phyloP scores from a whole-genome alignment of 2,113 vertebrate species.

The Physeter macrocephalus region DNA sequence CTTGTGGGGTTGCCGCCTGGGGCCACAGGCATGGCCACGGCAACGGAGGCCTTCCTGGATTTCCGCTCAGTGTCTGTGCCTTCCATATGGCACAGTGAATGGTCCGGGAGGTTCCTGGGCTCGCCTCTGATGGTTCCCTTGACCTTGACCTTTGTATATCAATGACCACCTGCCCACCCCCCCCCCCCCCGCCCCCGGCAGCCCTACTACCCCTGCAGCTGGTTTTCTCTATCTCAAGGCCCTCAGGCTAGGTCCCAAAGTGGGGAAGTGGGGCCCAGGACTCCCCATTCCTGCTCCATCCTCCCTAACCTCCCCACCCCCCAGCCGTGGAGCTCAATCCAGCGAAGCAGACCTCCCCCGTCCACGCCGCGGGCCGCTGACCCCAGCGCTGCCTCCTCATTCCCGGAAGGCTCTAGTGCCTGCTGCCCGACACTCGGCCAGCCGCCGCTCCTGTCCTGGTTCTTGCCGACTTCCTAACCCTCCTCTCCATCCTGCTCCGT shows the following conservation, averaged over 20 bases:
- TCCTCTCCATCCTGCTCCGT: background rate
- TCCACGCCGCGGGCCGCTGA: rapidly evolving
- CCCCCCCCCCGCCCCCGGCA: too few species aligned
- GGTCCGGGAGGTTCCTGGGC: rapidly evolving
- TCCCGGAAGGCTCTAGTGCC: background rate
- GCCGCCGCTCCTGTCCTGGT: background rate
- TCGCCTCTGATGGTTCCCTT: background rate
- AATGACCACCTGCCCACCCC: too few species aligned
- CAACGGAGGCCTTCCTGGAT: rapidly evolving
- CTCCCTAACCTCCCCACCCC: background rate
- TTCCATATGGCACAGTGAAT: background rate
- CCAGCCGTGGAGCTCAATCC: background rate
- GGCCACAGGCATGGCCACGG: rapidly evolving
- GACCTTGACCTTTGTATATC: background rate
- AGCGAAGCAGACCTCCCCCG: rapidly evolving
- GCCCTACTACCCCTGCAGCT: background rate
- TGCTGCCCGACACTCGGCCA: background rate
- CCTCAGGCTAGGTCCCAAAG: background rate
- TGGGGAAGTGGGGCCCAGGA: background rate
- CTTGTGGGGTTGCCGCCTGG: rapidly evolving
- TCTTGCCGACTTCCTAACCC: background rate
- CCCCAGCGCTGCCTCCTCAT: background rate
- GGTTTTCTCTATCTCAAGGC: background rate
- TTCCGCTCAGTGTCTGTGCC: rapidly evolving
- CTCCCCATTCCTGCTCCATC: background rate